phyloP scores from a whole-genome alignment of 2,113 vertebrate species.

The Lepidothrix coronata region DNA sequence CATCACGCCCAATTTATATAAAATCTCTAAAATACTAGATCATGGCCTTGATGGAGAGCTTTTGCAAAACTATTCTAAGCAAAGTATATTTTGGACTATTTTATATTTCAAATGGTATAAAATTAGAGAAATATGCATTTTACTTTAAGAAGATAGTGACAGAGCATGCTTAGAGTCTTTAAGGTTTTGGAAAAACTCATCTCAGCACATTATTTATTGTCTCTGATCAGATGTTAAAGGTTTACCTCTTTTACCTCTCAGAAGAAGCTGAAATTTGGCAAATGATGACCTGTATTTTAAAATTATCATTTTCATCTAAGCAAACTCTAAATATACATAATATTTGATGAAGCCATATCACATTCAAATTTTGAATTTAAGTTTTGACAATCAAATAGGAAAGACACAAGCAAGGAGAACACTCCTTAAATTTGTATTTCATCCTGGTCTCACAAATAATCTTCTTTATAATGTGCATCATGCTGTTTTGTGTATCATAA shows the following conservation, averaged over 20 bases:
- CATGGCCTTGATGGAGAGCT: background rate
- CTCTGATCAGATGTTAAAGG: background rate
- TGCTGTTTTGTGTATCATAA: background rate
- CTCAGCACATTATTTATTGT: background rate
- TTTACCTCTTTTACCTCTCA: background rate
- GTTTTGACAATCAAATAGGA: background rate
- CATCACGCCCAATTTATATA: background rate
- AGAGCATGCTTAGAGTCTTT: background rate
- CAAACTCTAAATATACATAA: background rate
- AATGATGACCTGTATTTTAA: constrained; percentile 11
- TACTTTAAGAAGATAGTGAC: background rate
- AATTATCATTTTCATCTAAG: background rate
- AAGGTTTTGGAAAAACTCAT: background rate
- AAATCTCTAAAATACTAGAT: background rate
- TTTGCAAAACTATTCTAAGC: background rate
- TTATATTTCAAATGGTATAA: background rate
- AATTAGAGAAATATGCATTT: background rate
- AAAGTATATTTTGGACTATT: background rate
- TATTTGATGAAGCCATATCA: background rate
- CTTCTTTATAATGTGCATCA: background rate
- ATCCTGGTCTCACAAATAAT: background rate
- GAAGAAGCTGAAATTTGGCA: background rate
- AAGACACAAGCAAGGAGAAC: background rate
- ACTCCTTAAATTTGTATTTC: background rate
- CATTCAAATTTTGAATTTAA: background rate